Base-by-base conservation (phyloP, 2,797 vertebrate genomes). In the Muraenolepis orangiensis region DNA sequence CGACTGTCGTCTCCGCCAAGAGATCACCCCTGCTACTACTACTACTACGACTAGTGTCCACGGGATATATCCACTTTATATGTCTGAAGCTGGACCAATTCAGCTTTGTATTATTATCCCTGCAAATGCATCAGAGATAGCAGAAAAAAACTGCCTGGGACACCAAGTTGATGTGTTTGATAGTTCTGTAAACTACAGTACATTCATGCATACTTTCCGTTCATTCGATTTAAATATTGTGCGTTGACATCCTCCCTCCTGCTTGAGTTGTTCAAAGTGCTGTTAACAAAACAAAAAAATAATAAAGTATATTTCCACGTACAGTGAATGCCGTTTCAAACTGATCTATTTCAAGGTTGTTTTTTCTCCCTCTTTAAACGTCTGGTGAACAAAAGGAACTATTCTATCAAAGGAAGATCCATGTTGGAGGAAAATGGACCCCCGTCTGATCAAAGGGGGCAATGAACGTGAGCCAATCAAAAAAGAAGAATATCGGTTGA, bases 391-490 rank as follows among this genome's bases (percentile, higher is more conserved):
- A 70, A 34, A 40, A 70, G 32, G 14, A 36, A 4, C 11, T 6
- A 23, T 7, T 34, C 11, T 34, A 36, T 32, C 69, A 34, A 36
- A 70, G 32, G 34, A 26, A 26, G 18, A 78, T 14, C 75, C 74
- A 4, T 69, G 75, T 82, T 87, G 90, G 89, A 88, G 89, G 88
- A 90, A 87, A 89, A 82, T 84, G 82, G 79, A 75, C 84, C 78
- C 75, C n/a, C n/a, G n/a, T 12, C 78, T 86, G 87, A 92, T 91
- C 91, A 91, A 92, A 92, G 89, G 78, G 18, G 31, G 29, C 34
- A n/a, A n/a, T n/a, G n/a, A n/a, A 20, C 4, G 68, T 66, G 23
- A 78, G 80, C 73, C 73, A 81, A 89, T 91, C 85, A 90, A 57
- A 88, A n/a, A 87, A 88, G 85, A 80, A 70, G 13, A 66, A 26